Evolutionary conservation across 2,888 invertebrate species (phyloP).

Genomic region (Sinotaia quadrata): DNA sequence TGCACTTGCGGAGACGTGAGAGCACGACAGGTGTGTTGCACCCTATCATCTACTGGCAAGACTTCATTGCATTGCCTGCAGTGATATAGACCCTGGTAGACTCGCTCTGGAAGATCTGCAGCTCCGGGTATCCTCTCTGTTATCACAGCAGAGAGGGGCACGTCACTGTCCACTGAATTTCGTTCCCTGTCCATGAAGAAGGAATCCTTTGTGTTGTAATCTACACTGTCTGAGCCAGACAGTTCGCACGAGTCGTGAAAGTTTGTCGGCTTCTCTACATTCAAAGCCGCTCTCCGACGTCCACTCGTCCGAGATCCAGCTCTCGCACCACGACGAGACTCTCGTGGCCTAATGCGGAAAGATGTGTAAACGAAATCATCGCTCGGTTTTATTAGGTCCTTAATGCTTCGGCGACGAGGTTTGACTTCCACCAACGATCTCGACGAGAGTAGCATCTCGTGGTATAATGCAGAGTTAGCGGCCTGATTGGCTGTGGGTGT

Average conservation of each 20-base stretch:
- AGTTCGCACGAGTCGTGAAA: neutral
- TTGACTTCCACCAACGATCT: slow-evolving; percentile 55
- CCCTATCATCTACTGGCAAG: slow-evolving; percentile 50
- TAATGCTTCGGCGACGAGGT: slow-evolving; percentile 53
- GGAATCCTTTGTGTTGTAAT: neutral
- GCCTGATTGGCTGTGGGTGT: slow-evolving; percentile 1
- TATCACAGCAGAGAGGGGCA: slow-evolving; percentile 6
- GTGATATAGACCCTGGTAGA: slow-evolving; percentile 58
- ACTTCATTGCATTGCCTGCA: slow-evolving; percentile 59
- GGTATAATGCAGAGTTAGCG: slow-evolving; percentile 47
- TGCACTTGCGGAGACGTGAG: slow-evolving; percentile 38
- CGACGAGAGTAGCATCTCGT: slow-evolving; percentile 60
- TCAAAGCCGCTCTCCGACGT: neutral
- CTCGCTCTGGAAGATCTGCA: slow-evolving; percentile 30
- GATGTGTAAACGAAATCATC: slow-evolving; percentile 61
- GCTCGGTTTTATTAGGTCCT: slow-evolving; percentile 52
- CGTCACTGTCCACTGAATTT: neutral
- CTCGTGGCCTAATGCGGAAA: slow-evolving; percentile 47
- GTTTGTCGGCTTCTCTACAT: neutral
- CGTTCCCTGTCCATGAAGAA: neutral
- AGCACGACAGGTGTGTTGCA: slow-evolving; percentile 15
- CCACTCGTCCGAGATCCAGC: neutral
- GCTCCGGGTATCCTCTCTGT: slow-evolving; percentile 21
- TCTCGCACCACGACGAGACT: slow-evolving; percentile 15
- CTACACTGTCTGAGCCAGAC: neutral